phyloP scores from a whole-genome alignment of 2,888 invertebrate genomes.

The Thera obeliscata region DNA sequence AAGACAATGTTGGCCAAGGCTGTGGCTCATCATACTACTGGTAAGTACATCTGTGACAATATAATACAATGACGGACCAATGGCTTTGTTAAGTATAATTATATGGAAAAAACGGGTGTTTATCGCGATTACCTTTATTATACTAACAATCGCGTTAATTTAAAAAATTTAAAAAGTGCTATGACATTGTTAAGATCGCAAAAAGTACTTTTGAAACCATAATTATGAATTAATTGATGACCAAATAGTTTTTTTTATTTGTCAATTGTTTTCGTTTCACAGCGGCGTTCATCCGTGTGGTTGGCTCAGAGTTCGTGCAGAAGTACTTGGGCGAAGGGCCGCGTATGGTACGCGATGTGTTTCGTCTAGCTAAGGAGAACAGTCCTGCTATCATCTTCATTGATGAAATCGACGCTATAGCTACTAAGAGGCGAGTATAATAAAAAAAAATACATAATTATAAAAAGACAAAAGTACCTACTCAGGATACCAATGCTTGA shows the following conservation, averaged over 20 bases:
- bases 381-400: conserved; percentile 99
- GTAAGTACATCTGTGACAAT: conserved; percentile 66
- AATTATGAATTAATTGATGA: not conserved
- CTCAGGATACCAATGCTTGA: no score
- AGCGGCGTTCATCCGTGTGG: conserved; percentile 99
- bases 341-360: conserved; percentile 99
- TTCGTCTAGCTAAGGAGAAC: conserved; percentile 99
- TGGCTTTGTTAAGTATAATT: no score
- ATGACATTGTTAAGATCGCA: no score
- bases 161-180: no score
- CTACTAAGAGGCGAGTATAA: conserved; percentile 91
- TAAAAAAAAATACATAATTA: no score
- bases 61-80: no score
- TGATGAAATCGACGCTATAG: conserved; percentile 99
- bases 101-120: no score
- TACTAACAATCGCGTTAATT: no score
- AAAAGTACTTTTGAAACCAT: no score
- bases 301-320: conserved; percentile 99
- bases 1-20: conserved; percentile 99
- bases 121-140: no score
- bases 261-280: conserved; percentile 16
- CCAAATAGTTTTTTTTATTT: not conserved
- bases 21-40: conserved; percentile 98
- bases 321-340: conserved; percentile 99
- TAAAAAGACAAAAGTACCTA: no score